phyloP scores from a whole-genome alignment of 2,113 vertebrate genomes.

The Salvator merianae region DNA sequence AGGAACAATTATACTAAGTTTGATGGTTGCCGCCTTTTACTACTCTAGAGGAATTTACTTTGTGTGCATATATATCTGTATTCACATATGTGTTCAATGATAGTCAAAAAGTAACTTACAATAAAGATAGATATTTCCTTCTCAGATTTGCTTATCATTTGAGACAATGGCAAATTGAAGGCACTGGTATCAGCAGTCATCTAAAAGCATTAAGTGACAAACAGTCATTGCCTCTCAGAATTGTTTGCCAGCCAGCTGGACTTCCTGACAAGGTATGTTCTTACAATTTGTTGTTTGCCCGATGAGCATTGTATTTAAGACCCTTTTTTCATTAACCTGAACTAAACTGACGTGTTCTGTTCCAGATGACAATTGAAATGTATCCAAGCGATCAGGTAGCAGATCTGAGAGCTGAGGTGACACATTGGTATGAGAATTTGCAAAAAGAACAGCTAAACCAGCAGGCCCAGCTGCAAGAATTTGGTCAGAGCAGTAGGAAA shows the following conservation, averaged over 20 bases:
- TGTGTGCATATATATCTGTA: too few species aligned
- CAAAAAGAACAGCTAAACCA: conserved; percentile 99
- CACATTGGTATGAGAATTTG: conserved; percentile 98
- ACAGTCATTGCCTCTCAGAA: conserved; percentile 93
- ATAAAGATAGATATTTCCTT: conserved; percentile 30
- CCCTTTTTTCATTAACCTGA: conserved; percentile 18
- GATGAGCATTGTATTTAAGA: neutral
- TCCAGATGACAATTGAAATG: conserved; percentile 99
- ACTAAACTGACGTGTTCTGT: conserved; percentile 50
- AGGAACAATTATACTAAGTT: too few species aligned
- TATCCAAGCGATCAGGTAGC: conserved; percentile 98
- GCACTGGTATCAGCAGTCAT: conserved; percentile 97
- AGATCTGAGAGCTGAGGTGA: conserved; percentile 95
- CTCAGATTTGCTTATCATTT: conserved; percentile 96
- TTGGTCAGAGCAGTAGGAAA: conserved; percentile 92
- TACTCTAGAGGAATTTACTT: neutral
- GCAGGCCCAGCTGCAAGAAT: conserved; percentile 98
- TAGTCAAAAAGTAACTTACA: too few species aligned
- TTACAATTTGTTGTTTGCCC: conserved; percentile 9
- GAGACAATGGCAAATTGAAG: conserved; percentile 98
- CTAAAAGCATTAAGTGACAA: conserved; percentile 98
- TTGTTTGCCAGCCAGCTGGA: conserved; percentile 96
- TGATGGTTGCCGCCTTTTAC: too few species aligned
- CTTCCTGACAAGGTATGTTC: conserved; percentile 92
- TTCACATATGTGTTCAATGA: too few species aligned